Conservation (phyloP, 2,797 vertebrate genomes). For the Centroberyx gerrardi region DNA sequence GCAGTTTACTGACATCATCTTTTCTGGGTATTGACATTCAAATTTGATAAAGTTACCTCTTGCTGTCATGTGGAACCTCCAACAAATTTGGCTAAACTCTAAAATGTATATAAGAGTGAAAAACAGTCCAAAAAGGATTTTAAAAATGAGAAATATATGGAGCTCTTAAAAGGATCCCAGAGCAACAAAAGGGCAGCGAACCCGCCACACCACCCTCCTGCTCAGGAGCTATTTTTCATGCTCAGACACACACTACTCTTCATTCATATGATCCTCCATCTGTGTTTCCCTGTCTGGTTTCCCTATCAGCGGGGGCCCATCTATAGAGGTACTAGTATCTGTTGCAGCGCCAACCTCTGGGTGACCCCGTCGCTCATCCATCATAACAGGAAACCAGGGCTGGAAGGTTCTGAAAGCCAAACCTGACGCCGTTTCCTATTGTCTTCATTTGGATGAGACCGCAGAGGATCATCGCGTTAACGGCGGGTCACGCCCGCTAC, state of each 20-base stretch:
- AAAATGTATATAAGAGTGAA: too few relatives aligned
- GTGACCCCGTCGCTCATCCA: background rate
- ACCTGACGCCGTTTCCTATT: background rate
- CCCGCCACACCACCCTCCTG: too few relatives aligned
- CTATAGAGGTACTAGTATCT: background rate
- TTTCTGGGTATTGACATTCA: too few relatives aligned
- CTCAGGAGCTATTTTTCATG: too few relatives aligned
- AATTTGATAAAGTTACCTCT: too few relatives aligned
- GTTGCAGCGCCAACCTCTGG: background rate
- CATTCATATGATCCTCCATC: background rate
- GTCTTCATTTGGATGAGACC: background rate
- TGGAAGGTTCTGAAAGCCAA: background rate
- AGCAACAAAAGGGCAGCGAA: too few relatives aligned
- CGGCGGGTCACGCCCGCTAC: background rate
- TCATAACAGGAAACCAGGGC: slow-evolving; percentile 1
- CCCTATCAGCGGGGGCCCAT: background rate
- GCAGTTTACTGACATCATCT: too few relatives aligned
- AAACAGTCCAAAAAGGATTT: too few relatives aligned
- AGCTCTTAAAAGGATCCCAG: too few relatives aligned
- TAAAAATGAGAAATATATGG: too few relatives aligned
- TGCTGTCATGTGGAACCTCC: too few relatives aligned
- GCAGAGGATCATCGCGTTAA: background rate
- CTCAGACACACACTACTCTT: background rate
- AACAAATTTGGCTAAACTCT: too few relatives aligned
- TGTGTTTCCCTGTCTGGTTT: slow-evolving; percentile 1